phyloP scores from a whole-genome alignment of 2,797 vertebrate species.

The Danio tinwini region DNA sequence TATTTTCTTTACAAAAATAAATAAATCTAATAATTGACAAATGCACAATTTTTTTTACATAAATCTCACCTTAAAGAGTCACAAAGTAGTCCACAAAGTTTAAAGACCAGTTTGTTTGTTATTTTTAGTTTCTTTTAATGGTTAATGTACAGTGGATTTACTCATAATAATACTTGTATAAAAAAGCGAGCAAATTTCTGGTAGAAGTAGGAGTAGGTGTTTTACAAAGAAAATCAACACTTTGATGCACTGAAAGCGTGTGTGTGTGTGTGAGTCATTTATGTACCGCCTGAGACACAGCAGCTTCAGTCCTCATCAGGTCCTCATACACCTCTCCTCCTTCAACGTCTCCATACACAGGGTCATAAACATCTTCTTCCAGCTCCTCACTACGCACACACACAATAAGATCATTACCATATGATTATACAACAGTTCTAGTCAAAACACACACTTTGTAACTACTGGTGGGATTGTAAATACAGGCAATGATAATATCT shows the following conservation, averaged over 20 bases:
- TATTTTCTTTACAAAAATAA: too few relatives aligned
- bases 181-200: neutral
- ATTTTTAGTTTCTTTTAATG: neutral
- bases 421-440: neutral
- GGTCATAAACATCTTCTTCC: slow-evolving; percentile 91
- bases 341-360: slow-evolving; percentile 93
- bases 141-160: neutral
- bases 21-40: too few relatives aligned
- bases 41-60: too few relatives aligned
- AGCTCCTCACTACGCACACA: slow-evolving; percentile 81
- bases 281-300: slow-evolving; percentile 79
- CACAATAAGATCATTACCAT: neutral
- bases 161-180: neutral
- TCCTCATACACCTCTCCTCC: slow-evolving; percentile 96
- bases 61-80: neutral
- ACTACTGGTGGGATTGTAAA: neutral
- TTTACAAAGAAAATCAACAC: slow-evolving; percentile 15
- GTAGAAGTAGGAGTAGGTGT: slow-evolving; percentile 10
- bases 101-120: neutral
- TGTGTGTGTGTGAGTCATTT: slow-evolving; percentile 51
- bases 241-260: neutral
- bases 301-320: slow-evolving; percentile 91
- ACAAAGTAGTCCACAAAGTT: neutral
- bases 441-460: neutral
- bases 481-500: too few relatives aligned